Evolutionary conservation across 2,888 invertebrate species (phyloP).

Genomic region (Mechanitis mazaeus): DNA sequence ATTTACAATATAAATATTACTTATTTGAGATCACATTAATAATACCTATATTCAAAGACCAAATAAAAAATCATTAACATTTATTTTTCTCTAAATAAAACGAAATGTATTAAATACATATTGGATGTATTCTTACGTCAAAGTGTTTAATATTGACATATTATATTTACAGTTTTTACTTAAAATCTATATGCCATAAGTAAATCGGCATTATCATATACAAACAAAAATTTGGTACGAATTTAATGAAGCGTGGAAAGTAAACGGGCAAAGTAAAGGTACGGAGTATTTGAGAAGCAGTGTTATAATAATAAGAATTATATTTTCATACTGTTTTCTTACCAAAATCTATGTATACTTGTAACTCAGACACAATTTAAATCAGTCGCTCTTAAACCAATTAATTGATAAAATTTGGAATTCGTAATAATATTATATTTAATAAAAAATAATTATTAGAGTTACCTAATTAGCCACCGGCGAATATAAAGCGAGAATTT

Average conservation of each 20-base stretch:
- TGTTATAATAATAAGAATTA: constrained; percentile 42
- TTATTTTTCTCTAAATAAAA: neutral
- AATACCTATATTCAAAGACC: no score
- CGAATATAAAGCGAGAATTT: neutral
- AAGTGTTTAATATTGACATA: constrained; percentile 13
- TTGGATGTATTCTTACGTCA: neutral
- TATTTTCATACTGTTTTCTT: constrained; percentile 42
- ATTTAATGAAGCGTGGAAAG: constrained; percentile 59
- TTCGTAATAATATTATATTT: neutral
- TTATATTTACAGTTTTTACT: constrained; percentile 14
- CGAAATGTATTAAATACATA: neutral
- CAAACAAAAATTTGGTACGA: constrained; percentile 52
- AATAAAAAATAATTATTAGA: neutral
- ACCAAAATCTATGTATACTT: constrained; percentile 8
- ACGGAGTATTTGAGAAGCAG: constrained; percentile 49
- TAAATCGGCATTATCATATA: constrained; percentile 36
- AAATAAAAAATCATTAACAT: no score
- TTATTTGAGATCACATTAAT: no score
- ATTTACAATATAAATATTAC: no score
- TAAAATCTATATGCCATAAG: constrained; percentile 28
- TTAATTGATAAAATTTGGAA: constrained; percentile 8
- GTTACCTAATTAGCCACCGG: no score
- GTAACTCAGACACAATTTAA: constrained; percentile 11
- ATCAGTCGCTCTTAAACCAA: constrained; percentile 8
- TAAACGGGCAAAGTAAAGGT: constrained; percentile 47